Conservation (phyloP, 64 coral and sea anemone genomes). For the Pocillopora damicornis region DNA sequence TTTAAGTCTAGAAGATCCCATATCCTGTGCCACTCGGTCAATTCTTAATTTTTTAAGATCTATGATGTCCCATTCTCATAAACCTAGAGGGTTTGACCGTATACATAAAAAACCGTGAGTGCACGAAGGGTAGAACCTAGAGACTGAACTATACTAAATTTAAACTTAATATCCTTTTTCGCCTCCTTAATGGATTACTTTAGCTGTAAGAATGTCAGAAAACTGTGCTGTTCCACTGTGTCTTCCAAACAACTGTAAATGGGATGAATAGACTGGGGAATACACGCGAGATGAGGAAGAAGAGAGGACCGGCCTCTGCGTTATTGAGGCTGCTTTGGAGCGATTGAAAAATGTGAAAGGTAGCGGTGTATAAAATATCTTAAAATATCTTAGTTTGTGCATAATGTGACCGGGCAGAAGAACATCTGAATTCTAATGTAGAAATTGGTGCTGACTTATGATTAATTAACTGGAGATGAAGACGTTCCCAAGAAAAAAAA, state of each 20-base stretch:
- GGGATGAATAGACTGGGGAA: constrained; percentile 47
- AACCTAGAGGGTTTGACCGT: background rate
- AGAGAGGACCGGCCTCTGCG: background rate
- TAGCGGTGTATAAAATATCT: background rate
- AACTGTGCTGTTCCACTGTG: constrained; percentile 36
- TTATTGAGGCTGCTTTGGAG: constrained; percentile 26
- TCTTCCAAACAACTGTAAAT: constrained; percentile 54
- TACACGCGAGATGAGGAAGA: constrained; percentile 7
- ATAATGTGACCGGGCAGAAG: background rate
- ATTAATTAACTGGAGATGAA: background rate
- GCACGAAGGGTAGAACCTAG: no score
- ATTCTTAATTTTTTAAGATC: background rate
- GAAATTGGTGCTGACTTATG: background rate
- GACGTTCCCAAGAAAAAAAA: background rate
- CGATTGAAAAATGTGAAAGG: constrained; percentile 34
- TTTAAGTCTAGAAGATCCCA: background rate
- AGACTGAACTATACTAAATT: background rate
- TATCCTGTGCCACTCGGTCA: background rate
- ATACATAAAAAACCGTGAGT: no score
- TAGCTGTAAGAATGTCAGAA: constrained; percentile 2
- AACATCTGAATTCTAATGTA: background rate
- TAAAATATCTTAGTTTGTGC: background rate
- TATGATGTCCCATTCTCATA: background rate
- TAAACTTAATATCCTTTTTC: background rate
- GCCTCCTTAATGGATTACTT: background rate